These are phyloP conservation scores for Beris morrisii DNA, from an alignment of 2,888 invertebrate species.

Conservation along the genomic window DNA sequence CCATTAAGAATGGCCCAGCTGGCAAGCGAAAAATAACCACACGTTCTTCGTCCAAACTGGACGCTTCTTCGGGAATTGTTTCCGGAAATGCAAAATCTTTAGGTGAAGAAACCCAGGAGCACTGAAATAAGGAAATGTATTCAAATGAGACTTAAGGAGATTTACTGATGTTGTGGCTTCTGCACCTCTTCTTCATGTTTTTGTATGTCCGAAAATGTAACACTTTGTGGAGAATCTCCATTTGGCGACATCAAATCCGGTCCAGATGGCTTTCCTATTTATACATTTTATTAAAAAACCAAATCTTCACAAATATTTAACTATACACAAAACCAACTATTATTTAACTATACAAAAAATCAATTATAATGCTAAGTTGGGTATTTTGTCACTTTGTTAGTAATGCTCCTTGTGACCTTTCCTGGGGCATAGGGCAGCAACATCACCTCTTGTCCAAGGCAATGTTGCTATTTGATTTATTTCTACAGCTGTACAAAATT, in stretches of 20 bases:
- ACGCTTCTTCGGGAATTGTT: constrained; percentile 91
- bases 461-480: no score
- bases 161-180: not conserved
- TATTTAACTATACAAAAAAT: no score
- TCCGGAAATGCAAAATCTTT: constrained; percentile 89
- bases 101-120: constrained; percentile 79
- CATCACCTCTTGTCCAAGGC: no score
- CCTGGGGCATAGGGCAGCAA: no score
- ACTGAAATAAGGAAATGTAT: constrained; percentile 54
- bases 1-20: constrained; percentile 72
- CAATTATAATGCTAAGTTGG: no score
- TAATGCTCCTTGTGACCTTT: no score
- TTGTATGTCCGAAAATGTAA: constrained; percentile 49
- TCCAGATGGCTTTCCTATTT: constrained; percentile 50
- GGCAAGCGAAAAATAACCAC: constrained; percentile 86
- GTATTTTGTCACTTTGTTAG: no score
- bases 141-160: not conserved
- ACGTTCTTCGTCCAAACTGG: constrained; percentile 89
- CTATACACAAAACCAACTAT: no score
- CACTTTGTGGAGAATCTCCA: constrained; percentile 54
- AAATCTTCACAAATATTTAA: constrained; percentile 1
- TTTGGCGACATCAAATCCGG: constrained; percentile 51
- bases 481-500: no score
- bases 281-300: not conserved
- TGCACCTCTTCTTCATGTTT: constrained; percentile 54